Evolutionary conservation across 2,888 invertebrate species (phyloP).

Genomic region (Arge pagana): DNA sequence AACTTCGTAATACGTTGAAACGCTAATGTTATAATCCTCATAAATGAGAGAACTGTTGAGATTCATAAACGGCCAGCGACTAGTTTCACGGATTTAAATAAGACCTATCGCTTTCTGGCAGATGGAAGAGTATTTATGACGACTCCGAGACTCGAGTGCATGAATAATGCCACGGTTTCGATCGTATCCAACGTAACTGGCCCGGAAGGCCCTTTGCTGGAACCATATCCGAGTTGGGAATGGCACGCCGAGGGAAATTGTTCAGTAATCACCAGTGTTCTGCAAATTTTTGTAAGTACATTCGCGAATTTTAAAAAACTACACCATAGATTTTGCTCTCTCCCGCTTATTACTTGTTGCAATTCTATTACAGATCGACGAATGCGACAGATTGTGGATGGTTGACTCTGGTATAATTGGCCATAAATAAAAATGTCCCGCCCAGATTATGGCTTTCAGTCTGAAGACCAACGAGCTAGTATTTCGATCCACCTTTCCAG

Average conservation of each 20-base stretch:
- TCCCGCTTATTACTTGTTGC: not conserved
- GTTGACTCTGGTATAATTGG: constrained; percentile 71
- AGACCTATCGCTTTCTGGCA: not conserved
- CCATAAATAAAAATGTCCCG: constrained; percentile 65
- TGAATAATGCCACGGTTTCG: not conserved
- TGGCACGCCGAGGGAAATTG: constrained; percentile 57
- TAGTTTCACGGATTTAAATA: no score
- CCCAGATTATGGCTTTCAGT: constrained; percentile 76
- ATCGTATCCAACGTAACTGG: not conserved
- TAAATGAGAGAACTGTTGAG: no score
- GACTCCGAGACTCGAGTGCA: not conserved
- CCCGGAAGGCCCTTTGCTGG: constrained; percentile 58
- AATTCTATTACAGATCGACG: constrained; percentile 69
- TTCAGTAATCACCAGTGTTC: not conserved
- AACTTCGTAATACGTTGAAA: no score
- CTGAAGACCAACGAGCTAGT: constrained; percentile 59
- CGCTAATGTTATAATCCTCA: no score
- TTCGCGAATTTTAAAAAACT: not conserved
- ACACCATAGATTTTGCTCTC: not conserved
- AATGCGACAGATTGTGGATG: constrained; percentile 72
- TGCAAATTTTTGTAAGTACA: not conserved
- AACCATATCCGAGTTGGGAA: constrained; percentile 68
- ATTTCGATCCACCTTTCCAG: constrained; percentile 34
- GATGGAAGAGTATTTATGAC: not conserved
- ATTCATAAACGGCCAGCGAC: no score